Conservation (phyloP, 2,113 vertebrate species). For the Saccopteryx bilineata region DNA sequence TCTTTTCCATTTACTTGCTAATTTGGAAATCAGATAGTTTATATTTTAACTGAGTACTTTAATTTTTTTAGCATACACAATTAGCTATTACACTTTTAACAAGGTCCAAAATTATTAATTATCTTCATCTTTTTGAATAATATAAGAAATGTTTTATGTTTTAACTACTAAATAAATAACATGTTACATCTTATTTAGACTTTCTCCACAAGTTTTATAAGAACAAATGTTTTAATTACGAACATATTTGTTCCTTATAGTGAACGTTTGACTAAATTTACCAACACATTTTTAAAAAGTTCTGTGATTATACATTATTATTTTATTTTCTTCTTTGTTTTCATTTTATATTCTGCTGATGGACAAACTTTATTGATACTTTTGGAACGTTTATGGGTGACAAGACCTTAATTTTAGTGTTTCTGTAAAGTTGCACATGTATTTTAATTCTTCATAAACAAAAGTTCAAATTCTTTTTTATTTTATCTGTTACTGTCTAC, state of each 20-base stretch:
- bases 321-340: not conserved
- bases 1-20: not conserved
- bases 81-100: constrained; percentile 19
- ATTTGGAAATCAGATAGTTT: constrained; percentile 6
- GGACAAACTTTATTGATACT: not conserved
- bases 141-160: not conserved
- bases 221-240: not conserved
- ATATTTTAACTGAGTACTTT: constrained; percentile 32
- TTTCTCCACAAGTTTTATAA: not conserved
- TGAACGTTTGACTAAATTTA: not conserved
- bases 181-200: not conserved
- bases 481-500: not conserved
- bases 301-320: not conserved
- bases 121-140: not conserved
- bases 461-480: constrained; percentile 21
- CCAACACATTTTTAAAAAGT: constrained; percentile 8
- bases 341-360: constrained; percentile 15
- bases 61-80: not conserved
- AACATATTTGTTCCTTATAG: not conserved
- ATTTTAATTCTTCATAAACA: constrained; percentile 12
- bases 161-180: not conserved
- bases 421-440: not conserved
- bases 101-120: not conserved
- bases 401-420: not conserved
- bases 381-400: not conserved